Evolutionary conservation across 2,113 vertebrate genomes (phyloP).

Genomic region (Australoheros scitulus): DNA sequence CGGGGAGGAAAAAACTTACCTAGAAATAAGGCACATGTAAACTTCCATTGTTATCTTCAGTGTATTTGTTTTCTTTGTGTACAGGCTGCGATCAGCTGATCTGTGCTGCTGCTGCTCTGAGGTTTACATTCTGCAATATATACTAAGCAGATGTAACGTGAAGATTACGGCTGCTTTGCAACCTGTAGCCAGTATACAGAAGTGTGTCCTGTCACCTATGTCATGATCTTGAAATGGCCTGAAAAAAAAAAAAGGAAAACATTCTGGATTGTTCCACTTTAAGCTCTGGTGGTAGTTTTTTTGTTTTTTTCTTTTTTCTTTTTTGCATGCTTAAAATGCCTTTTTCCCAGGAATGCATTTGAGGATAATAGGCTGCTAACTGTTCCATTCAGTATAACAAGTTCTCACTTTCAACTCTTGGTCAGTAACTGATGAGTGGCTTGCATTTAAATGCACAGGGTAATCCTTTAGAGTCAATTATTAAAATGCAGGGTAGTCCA

Average conservation of each 20-base stretch:
- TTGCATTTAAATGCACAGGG: neutral
- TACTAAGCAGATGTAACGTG: no score
- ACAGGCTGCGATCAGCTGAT: neutral
- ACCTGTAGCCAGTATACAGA: no score
- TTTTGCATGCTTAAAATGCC: neutral
- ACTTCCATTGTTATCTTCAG: neutral
- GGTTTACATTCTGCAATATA: neutral
- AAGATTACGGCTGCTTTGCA: neutral
- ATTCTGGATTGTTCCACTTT: neutral
- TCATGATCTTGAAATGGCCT: no score
- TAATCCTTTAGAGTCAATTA: neutral
- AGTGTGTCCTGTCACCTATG: no score
- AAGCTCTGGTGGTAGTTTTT: neutral
- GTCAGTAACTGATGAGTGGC: neutral
- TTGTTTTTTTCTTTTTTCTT: neutral
- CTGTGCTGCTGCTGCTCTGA: neutral
- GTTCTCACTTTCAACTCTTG: neutral
- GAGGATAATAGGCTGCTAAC: neutral
- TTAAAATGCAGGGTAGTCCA: neutral
- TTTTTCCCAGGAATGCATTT: neutral
- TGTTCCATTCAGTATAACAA: neutral
- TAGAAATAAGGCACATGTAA: neutral
- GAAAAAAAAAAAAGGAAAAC: no score
- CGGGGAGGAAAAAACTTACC: neutral
- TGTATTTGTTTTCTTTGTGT: neutral